phyloP scores from a whole-genome alignment of 1,140 invertebrate species.

The Protaetia brevitarsis region DNA sequence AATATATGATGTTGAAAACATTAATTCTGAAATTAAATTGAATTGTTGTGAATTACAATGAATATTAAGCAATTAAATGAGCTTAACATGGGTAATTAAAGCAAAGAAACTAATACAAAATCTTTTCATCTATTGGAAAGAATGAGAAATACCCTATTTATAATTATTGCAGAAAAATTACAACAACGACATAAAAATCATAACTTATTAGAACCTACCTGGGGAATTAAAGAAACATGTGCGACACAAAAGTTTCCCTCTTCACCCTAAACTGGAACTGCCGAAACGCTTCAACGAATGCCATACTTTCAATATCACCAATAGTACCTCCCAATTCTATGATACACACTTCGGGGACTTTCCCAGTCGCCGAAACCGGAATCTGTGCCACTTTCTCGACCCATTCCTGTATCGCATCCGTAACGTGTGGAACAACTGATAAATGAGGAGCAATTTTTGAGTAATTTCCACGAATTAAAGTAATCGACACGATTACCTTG shows the following conservation, averaged over 20 bases:
- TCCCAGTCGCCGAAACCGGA: constrained; percentile 75
- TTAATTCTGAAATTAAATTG: no score
- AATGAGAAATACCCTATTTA: no score
- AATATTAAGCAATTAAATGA: no score
- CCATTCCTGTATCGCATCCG: constrained; percentile 98
- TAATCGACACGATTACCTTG: constrained; percentile 65
- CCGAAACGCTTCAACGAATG: constrained; percentile 97
- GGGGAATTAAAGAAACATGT: constrained; percentile 93
- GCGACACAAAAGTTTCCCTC: constrained; percentile 92
- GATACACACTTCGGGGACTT: constrained; percentile 81
- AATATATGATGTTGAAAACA: no score
- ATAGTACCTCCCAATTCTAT: constrained; percentile 96
- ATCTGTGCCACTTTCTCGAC: constrained; percentile 85
- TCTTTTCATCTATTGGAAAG: no score
- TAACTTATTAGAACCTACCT: constrained; percentile 55
- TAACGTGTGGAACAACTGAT: constrained; percentile 97
- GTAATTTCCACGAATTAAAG: neutral
- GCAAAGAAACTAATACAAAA: no score
- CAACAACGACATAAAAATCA: neutral
- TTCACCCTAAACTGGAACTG: constrained; percentile 95
- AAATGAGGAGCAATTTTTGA: constrained; percentile 36
- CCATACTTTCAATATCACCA: constrained; percentile 99
- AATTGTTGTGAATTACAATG: no score
- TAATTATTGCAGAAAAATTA: no score
- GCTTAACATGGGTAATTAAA: no score